Conservation (phyloP, 1,140 invertebrate species). For the Drosophila suzukii region DNA sequence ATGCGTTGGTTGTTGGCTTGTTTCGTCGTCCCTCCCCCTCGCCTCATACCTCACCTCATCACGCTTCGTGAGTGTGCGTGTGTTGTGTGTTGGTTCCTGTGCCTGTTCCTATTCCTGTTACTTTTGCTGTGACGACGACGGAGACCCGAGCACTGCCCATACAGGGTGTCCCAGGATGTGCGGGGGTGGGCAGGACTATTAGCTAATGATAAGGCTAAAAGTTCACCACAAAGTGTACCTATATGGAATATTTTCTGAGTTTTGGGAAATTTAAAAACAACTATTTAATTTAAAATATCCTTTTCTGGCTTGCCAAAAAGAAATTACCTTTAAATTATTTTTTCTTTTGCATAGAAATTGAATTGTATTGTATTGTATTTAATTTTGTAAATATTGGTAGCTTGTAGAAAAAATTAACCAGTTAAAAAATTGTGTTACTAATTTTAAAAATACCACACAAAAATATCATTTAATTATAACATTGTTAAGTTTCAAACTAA, state of each 20-base stretch:
- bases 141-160: conserved; percentile 14
- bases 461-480: too few relatives aligned
- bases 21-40: conserved; percentile 35
- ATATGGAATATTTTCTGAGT: background rate
- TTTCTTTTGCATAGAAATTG: too few relatives aligned
- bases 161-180: conserved; percentile 49
- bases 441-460: too few relatives aligned
- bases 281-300: too few relatives aligned
- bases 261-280: too few relatives aligned
- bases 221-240: background rate
- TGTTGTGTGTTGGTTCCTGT: conserved; percentile 46
- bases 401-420: too few relatives aligned
- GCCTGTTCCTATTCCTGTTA: conserved; percentile 69
- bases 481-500: too few relatives aligned
- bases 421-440: too few relatives aligned
- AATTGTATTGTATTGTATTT: too few relatives aligned
- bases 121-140: conserved; percentile 44
- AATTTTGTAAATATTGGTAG: too few relatives aligned
- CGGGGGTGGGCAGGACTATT: conserved; percentile 18
- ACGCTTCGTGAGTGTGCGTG: conserved; percentile 42
- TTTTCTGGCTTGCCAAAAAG: too few relatives aligned
- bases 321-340: too few relatives aligned
- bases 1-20: conserved; percentile 66
- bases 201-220: background rate
- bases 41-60: background rate